These are phyloP conservation scores for Rutpela maculata DNA, from an alignment of 2,888 invertebrate species.

Conservation along the genomic window DNA sequence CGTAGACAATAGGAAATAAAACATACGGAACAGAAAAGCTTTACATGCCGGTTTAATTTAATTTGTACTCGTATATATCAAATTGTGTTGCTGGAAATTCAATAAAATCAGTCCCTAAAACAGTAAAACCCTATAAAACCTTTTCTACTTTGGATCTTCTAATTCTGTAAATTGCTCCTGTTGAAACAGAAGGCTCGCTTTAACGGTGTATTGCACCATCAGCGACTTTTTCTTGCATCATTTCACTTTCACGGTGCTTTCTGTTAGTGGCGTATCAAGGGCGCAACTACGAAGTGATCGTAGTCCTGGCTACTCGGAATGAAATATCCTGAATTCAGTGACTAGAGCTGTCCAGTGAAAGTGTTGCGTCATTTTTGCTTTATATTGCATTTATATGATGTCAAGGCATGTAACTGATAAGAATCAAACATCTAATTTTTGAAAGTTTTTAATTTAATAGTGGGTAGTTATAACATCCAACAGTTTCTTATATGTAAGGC, in stretches of 20 bases:
- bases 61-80: conserved; percentile 23
- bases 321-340: neutral
- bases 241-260: conserved; percentile 12
- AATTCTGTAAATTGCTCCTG: conserved; percentile 54
- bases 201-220: conserved; percentile 30
- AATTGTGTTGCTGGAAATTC: conserved; percentile 13
- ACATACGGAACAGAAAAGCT: neutral
- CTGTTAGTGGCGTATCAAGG: neutral
- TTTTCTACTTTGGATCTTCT: conserved; percentile 47
- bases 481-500: too few relatives aligned
- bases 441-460: too few relatives aligned
- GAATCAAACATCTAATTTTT: too few relatives aligned
- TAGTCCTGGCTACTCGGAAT: neutral
- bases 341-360: neutral
- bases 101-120: conserved; percentile 36
- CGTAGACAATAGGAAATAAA: conserved; percentile 14
- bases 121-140: conserved; percentile 48
- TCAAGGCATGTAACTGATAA: too few relatives aligned
- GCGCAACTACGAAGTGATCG: neutral
- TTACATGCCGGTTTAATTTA: conserved; percentile 19
- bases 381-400: too few relatives aligned
- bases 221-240: conserved; percentile 31
- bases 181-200: conserved; percentile 47
- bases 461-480: too few relatives aligned
- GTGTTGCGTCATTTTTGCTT: neutral